Base-by-base conservation (phyloP, 1,140 invertebrate genomes). In the Sipha flava region DNA sequence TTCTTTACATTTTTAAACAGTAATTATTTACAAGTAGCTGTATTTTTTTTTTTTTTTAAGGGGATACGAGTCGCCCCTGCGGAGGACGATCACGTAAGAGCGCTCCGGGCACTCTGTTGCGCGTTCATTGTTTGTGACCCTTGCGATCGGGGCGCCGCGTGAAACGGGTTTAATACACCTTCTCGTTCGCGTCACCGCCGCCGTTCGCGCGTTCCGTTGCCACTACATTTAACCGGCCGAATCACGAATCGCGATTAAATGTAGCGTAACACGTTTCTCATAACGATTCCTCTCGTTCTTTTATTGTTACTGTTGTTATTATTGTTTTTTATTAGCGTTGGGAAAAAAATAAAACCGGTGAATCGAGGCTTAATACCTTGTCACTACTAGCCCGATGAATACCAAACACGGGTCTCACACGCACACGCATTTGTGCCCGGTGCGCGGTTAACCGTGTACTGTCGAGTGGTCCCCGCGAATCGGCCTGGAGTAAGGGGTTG, bases 201-300 rank as follows among this genome's bases (percentile, higher is more conserved):
- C 62, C 62, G n/a, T 40, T 34, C 26, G 57, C n/a, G n/a, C 31
- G 54, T 59, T 31, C 57, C 23, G 62, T 40, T 66, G 62, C 62
- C 62, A 66, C 62, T 66, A 66, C 62, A 66, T 66, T 66, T 66
- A 66, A 66, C 62, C 62, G 62, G 37, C 37, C 37, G 64, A 40
- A 43, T 66, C 43, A 66, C 64, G n/a, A 66, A 66, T 66, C 64
- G 64, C 34, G 64, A 66, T 66, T 66, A 66, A 66, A 66, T 66
- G 64, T 66, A 66, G 64, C 64, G 64, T 66, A 43, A 66, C n/a
- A n/a, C 64, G 37, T 66, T 66, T 66, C 64, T 66, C 64, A 40
- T 66, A 26, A 66, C 43, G 16, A 43, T 66, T 40, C 31, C 57
- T 26, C 31, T 59, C 34, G 14, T 66, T 66, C 62, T 66, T 66